Evolutionary conservation across 2,113 vertebrate genomes (phyloP).

Genomic region (Embiotoca jacksoni): DNA sequence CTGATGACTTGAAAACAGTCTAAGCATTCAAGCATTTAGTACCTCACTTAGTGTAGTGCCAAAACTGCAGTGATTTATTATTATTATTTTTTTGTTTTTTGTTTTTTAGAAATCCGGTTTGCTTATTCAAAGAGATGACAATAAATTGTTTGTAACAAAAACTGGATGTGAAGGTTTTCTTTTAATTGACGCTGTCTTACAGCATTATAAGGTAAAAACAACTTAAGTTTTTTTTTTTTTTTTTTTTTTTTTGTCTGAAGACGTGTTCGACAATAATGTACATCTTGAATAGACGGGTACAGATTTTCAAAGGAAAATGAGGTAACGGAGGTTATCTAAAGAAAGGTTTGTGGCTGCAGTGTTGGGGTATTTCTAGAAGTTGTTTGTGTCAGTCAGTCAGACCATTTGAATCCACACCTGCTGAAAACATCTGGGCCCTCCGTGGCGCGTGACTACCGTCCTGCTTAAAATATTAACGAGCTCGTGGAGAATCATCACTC

Average conservation of each 20-base stretch:
- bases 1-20: slow-evolving; percentile 71
- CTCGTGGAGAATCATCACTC: slow-evolving; percentile 12
- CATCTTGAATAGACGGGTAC: no score
- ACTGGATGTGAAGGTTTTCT: not conserved
- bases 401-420: not conserved
- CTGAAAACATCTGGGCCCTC: not conserved
- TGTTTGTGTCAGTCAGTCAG: no score
- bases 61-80: slow-evolving; percentile 85
- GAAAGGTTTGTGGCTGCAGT: no score
- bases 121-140: slow-evolving; percentile 75
- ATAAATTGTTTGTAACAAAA: slow-evolving; percentile 77
- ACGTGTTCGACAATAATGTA: no score
- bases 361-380: no score
- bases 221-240: no score
- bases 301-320: no score
- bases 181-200: not conserved
- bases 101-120: slow-evolving; percentile 86
- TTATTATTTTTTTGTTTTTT: slow-evolving; percentile 47
- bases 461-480: slow-evolving; percentile 29
- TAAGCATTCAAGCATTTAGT: slow-evolving; percentile 77
- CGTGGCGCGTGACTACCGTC: not conserved
- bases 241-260: no score
- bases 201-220: not conserved
- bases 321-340: no score
- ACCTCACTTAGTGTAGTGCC: slow-evolving; percentile 90